Evolutionary conservation across 2,113 vertebrate species (phyloP).

Genomic region (Saccopteryx leptura): DNA sequence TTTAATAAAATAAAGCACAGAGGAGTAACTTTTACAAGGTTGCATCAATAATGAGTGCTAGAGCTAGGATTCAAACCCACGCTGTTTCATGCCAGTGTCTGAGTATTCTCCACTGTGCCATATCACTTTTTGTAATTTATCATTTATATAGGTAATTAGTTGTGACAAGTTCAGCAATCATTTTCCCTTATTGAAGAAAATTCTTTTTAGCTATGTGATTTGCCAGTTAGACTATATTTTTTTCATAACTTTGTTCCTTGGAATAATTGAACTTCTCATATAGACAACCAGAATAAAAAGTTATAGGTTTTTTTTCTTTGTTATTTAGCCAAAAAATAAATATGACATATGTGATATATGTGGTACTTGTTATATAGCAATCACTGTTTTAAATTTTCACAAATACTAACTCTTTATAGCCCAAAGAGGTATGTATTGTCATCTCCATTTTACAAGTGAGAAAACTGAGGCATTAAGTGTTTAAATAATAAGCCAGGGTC

Average conservation of each 20-base stretch:
- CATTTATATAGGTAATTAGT: not conserved
- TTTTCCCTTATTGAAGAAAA: not conserved
- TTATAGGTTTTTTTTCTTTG: not conserved
- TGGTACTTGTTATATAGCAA: not conserved
- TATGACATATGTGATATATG: not conserved
- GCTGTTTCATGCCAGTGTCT: not conserved
- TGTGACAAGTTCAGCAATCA: not conserved
- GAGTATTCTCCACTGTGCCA: not conserved
- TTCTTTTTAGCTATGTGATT: conserved; percentile 37
- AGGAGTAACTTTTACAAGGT: not conserved
- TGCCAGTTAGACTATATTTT: not conserved
- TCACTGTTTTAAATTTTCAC: not conserved
- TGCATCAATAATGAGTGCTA: not conserved
- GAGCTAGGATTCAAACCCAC: not conserved
- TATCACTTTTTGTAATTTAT: conserved; percentile 9
- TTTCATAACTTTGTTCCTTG: not conserved
- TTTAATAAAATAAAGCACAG: conserved; percentile 10
- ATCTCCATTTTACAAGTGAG: not conserved
- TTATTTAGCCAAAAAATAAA: not conserved
- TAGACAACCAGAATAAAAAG: not conserved
- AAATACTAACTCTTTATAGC: not conserved
- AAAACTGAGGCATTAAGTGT: not conserved
- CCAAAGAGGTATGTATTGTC: not conserved
- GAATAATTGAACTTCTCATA: conserved; percentile 43
- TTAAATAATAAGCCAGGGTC: not conserved